These are phyloP conservation scores for Silurus aristotelis DNA, from an alignment of 2,797 vertebrate species.

Conservation along the genomic window DNA sequence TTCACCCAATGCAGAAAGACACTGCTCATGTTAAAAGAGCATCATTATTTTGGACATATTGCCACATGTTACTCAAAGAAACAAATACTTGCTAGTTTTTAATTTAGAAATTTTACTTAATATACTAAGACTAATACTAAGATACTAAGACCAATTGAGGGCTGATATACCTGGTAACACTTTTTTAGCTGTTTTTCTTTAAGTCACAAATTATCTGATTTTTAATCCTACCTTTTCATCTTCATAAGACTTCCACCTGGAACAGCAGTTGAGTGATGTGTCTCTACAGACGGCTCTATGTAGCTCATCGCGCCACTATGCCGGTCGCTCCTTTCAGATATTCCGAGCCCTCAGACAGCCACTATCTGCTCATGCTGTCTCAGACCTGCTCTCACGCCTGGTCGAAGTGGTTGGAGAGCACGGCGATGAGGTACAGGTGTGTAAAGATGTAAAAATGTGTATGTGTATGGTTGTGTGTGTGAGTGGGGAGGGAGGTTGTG, in stretches of 20 bases:
- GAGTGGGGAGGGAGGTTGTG: slow-evolving; percentile 6
- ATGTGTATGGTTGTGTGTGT: background rate
- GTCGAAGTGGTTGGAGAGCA: slow-evolving; percentile 98
- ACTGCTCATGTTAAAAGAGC: background rate
- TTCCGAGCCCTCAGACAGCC: slow-evolving; percentile 95
- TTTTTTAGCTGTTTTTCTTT: too few species aligned
- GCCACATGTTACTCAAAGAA: background rate
- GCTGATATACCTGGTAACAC: too few species aligned
- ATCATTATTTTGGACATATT: background rate
- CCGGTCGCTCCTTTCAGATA: slow-evolving; percentile 96
- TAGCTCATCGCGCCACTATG: slow-evolving; percentile 95
- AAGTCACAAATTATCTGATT: background rate
- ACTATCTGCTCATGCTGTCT: slow-evolving; percentile 91
- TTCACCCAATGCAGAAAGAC: background rate
- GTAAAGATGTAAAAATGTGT: background rate
- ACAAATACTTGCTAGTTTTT: background rate
- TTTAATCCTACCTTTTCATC: background rate
- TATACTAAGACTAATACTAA: too few species aligned
- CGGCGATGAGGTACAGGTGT: slow-evolving; percentile 97
- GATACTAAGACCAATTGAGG: too few species aligned
- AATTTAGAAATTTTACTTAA: too few species aligned
- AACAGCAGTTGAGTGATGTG: slow-evolving; percentile 95
- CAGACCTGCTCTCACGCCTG: slow-evolving; percentile 92
- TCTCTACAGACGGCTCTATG: slow-evolving; percentile 95
- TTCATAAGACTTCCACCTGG: slow-evolving; percentile 90